phyloP scores from a whole-genome alignment of 2,888 invertebrate genomes.

The Ecdyonurus torrentis region DNA sequence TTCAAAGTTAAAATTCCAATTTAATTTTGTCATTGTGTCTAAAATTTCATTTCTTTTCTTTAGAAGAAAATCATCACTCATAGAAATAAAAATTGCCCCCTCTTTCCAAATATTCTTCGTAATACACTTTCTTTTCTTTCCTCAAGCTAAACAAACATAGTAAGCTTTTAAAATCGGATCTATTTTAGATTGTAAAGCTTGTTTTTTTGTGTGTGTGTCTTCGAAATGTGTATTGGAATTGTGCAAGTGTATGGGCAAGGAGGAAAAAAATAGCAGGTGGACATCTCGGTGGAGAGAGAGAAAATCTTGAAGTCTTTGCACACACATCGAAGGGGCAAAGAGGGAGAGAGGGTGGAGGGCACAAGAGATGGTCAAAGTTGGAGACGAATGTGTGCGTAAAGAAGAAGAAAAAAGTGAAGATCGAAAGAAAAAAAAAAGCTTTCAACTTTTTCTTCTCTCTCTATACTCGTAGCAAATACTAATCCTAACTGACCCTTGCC shows the following conservation, averaged over 20 bases:
- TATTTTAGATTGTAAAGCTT: conserved; percentile 2
- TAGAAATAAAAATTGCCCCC: no score
- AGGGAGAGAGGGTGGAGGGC: neutral
- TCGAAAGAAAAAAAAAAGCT: neutral
- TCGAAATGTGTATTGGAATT: neutral
- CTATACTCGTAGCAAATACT: conserved; percentile 1
- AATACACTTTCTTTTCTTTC: neutral
- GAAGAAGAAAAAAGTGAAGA: neutral
- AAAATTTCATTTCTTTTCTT: no score
- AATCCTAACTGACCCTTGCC: conserved; percentile 3
- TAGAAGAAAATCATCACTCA: no score
- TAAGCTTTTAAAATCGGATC: conserved; percentile 2
- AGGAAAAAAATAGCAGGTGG: neutral
- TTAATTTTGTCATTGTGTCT: no score
- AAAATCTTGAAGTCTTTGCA: neutral
- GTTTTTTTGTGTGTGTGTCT: neutral
- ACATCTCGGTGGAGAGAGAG: neutral
- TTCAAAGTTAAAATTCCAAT: no score
- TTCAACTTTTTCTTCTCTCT: conserved; percentile 1
- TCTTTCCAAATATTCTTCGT: neutral
- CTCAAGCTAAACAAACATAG: conserved; percentile 4
- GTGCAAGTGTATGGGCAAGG: neutral
- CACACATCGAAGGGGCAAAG: neutral
- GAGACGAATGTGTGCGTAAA: conserved; percentile 1
- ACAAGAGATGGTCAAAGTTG: neutral